Evolutionary conservation across 2,797 vertebrate species (phyloP), one percentile per base, ranked within the genome.

Genomic region (Gallinago nigripennis): DNA sequence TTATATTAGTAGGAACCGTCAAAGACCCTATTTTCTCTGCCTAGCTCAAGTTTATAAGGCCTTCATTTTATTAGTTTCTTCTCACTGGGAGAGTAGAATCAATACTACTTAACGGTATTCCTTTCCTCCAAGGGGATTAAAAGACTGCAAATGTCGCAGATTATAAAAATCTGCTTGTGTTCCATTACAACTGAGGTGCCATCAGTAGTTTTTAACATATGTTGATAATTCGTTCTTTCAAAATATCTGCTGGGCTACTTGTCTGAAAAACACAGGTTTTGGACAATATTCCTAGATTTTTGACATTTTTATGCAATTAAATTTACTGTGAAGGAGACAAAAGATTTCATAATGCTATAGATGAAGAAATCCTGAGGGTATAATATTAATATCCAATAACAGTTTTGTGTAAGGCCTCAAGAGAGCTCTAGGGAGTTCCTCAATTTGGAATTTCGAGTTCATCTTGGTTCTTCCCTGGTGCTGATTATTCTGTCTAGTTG

Each of bases 51-150:
- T 61, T 64, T 0, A 0, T 65, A 57, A 83, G 54, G n/a, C 37
- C 11, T 76, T 9, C 17, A 33, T 96, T 83, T 75, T 85, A 61
- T 53, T 91, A 81, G 43, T 92, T 80, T 64, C 8, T 81, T 92
- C 37, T 56, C 12, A 8, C 27, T 76, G 28, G 15, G 27, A 41
- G n/a, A 41, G 31, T 24, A 54, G 46, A 82, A 81, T 78, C 65
- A 56, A 12, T 71, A 69, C 16, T 64, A 61, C 43, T 92, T 61
- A 72, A n/a, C 31, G 66, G 35, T 39, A 53, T 46, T 83, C 6
- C 19, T 85, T 71, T 82, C 37, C 20, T 91, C 37, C 48, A 31
- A 82, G 51, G 9, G 31, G 8, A 89, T 3, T 41, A 53, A 71
- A 68, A 25, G 56, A 71, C 61, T 68, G 31, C 41, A 90, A 43